These are phyloP conservation scores for Oreochromis niloticus DNA, from an alignment of 2,113 vertebrate genomes.

Conservation along the genomic window DNA sequence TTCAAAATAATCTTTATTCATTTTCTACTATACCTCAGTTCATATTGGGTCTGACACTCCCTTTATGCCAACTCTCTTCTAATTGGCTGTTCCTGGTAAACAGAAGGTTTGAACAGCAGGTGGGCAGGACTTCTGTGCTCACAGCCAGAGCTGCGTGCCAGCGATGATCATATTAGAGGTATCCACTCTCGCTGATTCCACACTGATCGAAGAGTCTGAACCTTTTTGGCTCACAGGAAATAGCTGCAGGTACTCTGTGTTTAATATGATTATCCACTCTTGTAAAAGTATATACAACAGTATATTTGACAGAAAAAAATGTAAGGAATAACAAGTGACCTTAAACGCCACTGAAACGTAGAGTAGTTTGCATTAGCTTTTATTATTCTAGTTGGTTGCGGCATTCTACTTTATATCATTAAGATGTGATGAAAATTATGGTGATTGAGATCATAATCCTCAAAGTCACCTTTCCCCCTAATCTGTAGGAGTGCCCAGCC, in stretches of 20 bases:
- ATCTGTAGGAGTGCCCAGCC: conserved; percentile 11
- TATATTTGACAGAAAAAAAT: background rate
- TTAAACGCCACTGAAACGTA: background rate
- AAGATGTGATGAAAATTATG: background rate
- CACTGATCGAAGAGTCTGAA: background rate
- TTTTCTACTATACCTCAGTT: background rate
- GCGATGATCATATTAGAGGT: background rate
- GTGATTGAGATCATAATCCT: conserved; percentile 6
- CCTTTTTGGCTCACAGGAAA: background rate
- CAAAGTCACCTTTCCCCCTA: conserved; percentile 44
- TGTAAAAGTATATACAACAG: background rate
- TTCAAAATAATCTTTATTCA: background rate
- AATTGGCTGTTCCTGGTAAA: background rate
- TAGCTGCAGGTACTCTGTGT: background rate
- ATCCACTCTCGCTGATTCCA: background rate
- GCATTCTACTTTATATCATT: background rate
- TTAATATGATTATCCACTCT: background rate
- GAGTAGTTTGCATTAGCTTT: background rate
- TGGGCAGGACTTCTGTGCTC: background rate
- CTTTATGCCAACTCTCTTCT: background rate
- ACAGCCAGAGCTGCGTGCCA: background rate
- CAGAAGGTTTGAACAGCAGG: background rate
- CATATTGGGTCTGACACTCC: background rate
- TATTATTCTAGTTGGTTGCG: background rate
- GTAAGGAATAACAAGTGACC: background rate